These are phyloP conservation scores for Bombus turneri DNA, from an alignment of 1,140 invertebrate species.

Conservation along the genomic window DNA sequence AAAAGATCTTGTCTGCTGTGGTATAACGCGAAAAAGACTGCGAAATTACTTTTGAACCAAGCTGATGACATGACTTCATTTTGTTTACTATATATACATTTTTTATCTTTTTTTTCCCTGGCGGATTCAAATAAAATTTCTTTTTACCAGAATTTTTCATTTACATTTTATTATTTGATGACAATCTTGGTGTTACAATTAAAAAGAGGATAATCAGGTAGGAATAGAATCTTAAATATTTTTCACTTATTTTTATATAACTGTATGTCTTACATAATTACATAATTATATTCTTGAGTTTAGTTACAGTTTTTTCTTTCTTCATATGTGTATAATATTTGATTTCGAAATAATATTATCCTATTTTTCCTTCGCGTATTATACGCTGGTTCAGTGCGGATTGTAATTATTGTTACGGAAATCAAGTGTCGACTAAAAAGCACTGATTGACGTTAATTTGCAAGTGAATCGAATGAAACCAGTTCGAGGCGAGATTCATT, in stretches of 20 bases:
- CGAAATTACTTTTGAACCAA: background rate
- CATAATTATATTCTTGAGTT: too few relatives aligned
- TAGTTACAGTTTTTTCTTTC: too few relatives aligned
- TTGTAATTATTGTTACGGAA: background rate
- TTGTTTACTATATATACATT: background rate
- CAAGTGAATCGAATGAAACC: background rate
- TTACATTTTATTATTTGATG: background rate
- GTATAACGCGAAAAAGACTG: slow-evolving; percentile 28
- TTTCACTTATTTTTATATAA: too few relatives aligned
- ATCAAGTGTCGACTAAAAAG: background rate
- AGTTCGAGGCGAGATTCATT: background rate
- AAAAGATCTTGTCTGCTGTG: background rate
- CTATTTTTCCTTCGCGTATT: too few relatives aligned
- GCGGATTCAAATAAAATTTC: too few relatives aligned
- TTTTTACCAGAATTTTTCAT: background rate
- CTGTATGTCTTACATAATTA: too few relatives aligned
- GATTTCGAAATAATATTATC: background rate
- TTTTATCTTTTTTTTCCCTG: background rate
- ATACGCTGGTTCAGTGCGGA: too few relatives aligned
- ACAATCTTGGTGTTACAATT: too few relatives aligned
- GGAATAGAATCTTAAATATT: too few relatives aligned
- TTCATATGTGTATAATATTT: too few relatives aligned
- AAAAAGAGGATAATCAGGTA: too few relatives aligned
- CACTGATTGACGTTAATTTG: background rate
- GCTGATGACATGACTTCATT: background rate